Evolutionary conservation across 2,888 invertebrate species (phyloP), one percentile per base, ranked within the genome.

Genomic region (Ochlodes sylvanus): DNA sequence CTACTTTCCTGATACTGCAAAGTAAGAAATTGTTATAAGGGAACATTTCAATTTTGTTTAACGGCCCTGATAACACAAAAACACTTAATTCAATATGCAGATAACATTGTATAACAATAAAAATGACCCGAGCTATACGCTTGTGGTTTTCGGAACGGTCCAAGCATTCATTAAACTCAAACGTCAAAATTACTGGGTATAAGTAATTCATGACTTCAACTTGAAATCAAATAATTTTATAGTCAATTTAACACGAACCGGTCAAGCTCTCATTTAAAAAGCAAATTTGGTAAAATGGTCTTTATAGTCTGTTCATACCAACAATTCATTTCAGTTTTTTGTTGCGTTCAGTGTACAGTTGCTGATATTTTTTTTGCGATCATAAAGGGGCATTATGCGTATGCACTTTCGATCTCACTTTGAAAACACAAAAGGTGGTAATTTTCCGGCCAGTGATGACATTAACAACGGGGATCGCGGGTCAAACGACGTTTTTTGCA

Each of bases 361-460:
- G 78, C 78, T 81, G 80, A 79, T 77, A 81, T 81, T 82, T 79
- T 47, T 78, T 80, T 81, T 79, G 81, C 79, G 77, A 81, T 82
- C 82, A 80, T 82, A 84, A 83, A 82, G 78, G 76, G 73, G 80
- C 76, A 79, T 76, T 77, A 77, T 76, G 78, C 74, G 77, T 76
- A 77, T 81, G 79, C 82, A 86, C 87, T 88, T 87, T 89, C 84
- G 85, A 88, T 89, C 77, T 85, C 76, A 76, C 80, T 89, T 90
- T 89, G 82, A 90, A 88, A 89, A 86, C 85, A 87, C 86, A 86
- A 86, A 88, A 89, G 87, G 83, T 84, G 86, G 86, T 84, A 88
- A 93, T 93, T 92, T 92, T 92, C 87, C 89, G 90, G 81, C 73
- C 79, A 76, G 79, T 89, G 91, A 87, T 86, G 87, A 87, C 87